Percentiles rank a stretch among this genome's conserved stretches.
Conservation (phyloP, 2,113 vertebrate species). For the Potamarius usumacintae region DNA sequence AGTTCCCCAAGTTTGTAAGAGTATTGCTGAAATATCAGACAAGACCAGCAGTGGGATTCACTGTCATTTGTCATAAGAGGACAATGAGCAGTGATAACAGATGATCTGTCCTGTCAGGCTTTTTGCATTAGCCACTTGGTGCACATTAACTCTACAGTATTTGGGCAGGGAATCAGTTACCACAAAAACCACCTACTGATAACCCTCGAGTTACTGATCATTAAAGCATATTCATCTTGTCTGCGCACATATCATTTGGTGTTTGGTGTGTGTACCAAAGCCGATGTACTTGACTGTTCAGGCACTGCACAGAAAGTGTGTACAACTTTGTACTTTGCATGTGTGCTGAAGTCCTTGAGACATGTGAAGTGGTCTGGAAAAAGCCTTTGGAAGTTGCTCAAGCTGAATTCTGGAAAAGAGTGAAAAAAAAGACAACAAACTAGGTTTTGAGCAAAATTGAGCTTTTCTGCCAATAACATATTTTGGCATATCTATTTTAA, state of each 20-base stretch:
- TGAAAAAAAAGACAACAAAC: no score
- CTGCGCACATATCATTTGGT: neutral
- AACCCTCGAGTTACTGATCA: conserved; percentile 1
- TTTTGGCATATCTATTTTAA: no score
- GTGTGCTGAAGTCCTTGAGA: no score
- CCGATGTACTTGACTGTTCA: no score
- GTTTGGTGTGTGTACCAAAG: neutral
- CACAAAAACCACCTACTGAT: conserved; percentile 11
- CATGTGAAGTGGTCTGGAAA: no score
- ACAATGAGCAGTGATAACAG: neutral
- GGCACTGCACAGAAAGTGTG: no score
- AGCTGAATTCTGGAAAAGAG: no score
- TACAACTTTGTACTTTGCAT: no score
- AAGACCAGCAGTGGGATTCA: neutral
- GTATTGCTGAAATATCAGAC: neutral
- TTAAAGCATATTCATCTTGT: neutral
- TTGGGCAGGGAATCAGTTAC: neutral
- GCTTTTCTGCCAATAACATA: no score
- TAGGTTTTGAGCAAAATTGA: no score
- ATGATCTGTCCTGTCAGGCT: neutral
- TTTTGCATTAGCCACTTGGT: no score
- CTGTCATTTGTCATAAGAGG: neutral
- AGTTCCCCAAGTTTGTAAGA: neutral
- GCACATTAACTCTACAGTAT: neutral
- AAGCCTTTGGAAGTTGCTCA: no score